phyloP scores from a whole-genome alignment of 2,888 invertebrate species.

The Phyto melanocephala region DNA sequence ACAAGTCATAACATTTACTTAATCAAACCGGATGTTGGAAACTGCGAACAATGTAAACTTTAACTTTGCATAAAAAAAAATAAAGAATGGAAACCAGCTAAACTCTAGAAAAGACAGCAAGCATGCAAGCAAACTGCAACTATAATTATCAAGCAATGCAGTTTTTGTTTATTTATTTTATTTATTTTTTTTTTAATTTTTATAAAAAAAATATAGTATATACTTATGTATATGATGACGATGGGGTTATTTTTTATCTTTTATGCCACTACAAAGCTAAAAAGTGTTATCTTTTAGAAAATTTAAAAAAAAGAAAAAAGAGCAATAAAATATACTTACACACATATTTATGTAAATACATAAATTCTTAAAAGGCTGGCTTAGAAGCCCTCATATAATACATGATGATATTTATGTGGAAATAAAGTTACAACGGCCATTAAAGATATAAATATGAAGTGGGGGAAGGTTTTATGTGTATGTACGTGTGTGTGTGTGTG shows the following conservation, averaged over 20 bases:
- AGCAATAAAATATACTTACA: neutral
- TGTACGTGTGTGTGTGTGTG: neutral
- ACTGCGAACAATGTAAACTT: slow-evolving; percentile 48
- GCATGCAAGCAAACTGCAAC: slow-evolving; percentile 30
- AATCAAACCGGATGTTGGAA: slow-evolving; percentile 64
- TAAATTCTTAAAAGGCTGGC: no score
- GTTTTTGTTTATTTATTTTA: neutral
- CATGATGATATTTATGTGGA: neutral
- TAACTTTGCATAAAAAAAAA: slow-evolving; percentile 39
- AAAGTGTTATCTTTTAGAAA: slow-evolving; percentile 38
- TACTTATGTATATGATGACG: neutral
- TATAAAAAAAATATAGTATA: slow-evolving; percentile 2
- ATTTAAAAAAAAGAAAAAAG: slow-evolving; percentile 38
- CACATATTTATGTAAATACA: no score
- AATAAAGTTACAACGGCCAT: slow-evolving; percentile 13
- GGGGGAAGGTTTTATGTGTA: neutral
- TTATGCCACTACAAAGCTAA: slow-evolving; percentile 1
- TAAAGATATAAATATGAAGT: slow-evolving; percentile 5
- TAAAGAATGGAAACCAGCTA: neutral
- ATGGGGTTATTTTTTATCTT: slow-evolving; percentile 40
- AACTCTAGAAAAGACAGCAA: slow-evolving; percentile 16
- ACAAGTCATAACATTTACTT: slow-evolving; percentile 44
- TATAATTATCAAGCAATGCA: slow-evolving; percentile 48
- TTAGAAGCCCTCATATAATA: slow-evolving; percentile 30
- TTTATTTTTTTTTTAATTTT: neutral